Evolutionary conservation across 2,113 vertebrate species (phyloP).

Genomic region (Platysteira castanea): DNA sequence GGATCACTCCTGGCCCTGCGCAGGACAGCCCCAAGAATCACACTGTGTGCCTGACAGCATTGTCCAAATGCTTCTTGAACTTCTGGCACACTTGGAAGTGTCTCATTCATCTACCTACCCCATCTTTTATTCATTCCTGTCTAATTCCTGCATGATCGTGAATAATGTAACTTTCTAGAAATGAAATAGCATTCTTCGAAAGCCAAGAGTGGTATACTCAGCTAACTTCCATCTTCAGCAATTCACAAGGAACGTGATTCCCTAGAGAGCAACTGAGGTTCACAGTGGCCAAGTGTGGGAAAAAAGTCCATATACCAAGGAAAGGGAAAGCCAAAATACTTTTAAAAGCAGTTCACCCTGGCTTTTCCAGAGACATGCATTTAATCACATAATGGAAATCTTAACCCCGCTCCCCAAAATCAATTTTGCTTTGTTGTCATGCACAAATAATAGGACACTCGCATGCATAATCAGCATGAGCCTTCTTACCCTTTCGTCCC

Average conservation of each 20-base stretch:
- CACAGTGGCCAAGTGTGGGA: rapidly evolving
- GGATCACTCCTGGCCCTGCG: neutral
- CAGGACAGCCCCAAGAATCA: neutral
- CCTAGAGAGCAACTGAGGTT: neutral
- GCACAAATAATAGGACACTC: neutral
- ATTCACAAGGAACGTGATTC: neutral
- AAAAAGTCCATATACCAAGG: neutral
- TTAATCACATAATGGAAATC: neutral
- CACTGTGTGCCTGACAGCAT: neutral
- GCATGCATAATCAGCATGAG: conserved; percentile 41
- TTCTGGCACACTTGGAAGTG: neutral
- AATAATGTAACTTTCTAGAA: neutral
- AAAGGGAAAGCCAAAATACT: neutral
- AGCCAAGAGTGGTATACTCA: neutral
- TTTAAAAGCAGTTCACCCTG: neutral
- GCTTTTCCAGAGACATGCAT: neutral
- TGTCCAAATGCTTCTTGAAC: neutral
- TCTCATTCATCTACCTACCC: neutral
- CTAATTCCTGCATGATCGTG: neutral
- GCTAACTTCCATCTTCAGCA: neutral
- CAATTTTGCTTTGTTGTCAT: neutral
- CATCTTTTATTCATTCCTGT: neutral
- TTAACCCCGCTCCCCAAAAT: neutral
- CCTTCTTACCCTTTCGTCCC: conserved; percentile 59
- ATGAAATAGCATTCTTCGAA: neutral